phyloP scores from a whole-genome alignment of 2,888 invertebrate species.

The Phytoseiulus persimilis region DNA sequence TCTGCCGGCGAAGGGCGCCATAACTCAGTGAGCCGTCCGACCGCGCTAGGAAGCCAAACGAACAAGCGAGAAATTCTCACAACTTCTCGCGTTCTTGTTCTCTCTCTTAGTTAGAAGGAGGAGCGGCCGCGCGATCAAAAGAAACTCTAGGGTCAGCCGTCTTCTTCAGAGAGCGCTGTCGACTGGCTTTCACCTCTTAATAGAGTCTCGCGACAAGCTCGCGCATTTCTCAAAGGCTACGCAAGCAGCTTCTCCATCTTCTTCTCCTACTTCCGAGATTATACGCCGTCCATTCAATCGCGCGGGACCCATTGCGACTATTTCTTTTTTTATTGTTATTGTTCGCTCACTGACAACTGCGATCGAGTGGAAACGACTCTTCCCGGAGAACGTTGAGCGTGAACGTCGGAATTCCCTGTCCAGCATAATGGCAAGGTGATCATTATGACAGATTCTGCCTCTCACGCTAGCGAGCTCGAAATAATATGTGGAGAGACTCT shows the following conservation, averaged over 20 bases:
- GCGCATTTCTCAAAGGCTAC: background rate
- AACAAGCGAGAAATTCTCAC: background rate
- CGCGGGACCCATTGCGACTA: background rate
- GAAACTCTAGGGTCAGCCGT: background rate
- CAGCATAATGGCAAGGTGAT: background rate
- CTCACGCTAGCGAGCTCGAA: background rate
- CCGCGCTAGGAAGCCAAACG: background rate
- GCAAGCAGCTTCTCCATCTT: slow-evolving; percentile 5
- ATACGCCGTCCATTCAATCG: background rate
- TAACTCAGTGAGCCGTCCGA: background rate
- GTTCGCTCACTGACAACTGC: background rate
- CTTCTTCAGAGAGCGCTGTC: background rate
- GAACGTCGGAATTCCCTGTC: background rate
- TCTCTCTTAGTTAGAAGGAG: background rate
- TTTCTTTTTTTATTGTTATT: background rate
- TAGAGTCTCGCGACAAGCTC: background rate
- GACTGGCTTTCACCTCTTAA: background rate
- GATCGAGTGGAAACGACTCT: background rate
- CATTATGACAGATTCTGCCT: background rate
- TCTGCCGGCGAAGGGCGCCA: background rate
- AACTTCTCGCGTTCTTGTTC: background rate
- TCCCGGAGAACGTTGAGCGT: background rate
- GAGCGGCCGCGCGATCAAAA: background rate
- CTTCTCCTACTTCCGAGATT: background rate
- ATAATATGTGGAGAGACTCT: background rate